Evolutionary conservation across 2,113 vertebrate species (phyloP), one percentile per base, ranked within the genome.

Genomic region (Pangasianodon gigas): DNA sequence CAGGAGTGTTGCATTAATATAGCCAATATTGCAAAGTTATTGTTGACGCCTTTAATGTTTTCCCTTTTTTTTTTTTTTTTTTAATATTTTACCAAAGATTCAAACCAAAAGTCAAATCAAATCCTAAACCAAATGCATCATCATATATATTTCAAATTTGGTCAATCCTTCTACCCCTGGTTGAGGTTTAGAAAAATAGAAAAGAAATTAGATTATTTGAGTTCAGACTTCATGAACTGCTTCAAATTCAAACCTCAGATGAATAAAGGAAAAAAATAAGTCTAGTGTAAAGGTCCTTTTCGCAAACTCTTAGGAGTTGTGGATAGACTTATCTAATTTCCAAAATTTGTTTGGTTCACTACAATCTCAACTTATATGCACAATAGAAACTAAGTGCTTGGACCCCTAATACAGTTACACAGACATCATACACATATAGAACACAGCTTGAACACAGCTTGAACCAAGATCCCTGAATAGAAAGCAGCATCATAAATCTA

Each of bases 401-500:
- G 46, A 80, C 77, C 46, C 77, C 26, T 80, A 80, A 80, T 26
- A 79, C 21, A 48, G 21, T 14, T 48, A 48, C 2, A 80, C 29
- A 82, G 29, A 18, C 79, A 37, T 19, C 0, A 14, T 69, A 11
- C 24, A 54, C 9, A 37, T 37, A 74, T 75, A 46, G 6, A 69
- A 58, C 60, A 81, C 48, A 54, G 41, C 54, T 84, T 58, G 51
- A 11, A 62, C 60, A 44, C 3, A 60, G 26, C 29, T 80, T 58
- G 65, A 60, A 90, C 41, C 65, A 85, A 54, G 60, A 75, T 87
- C 89, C 85, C 90, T 90, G 88, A 91, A 84, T 83, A 46, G 74
- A 83, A 89, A 86, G 83, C 87, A 87, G 86, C 84, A 88, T 65
- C n/a, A n/a, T 60, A 84, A 90, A 90, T 58, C 60, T 86, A 89